Conservation (phyloP, 2,797 vertebrate species). For the Champsocephalus esox region DNA sequence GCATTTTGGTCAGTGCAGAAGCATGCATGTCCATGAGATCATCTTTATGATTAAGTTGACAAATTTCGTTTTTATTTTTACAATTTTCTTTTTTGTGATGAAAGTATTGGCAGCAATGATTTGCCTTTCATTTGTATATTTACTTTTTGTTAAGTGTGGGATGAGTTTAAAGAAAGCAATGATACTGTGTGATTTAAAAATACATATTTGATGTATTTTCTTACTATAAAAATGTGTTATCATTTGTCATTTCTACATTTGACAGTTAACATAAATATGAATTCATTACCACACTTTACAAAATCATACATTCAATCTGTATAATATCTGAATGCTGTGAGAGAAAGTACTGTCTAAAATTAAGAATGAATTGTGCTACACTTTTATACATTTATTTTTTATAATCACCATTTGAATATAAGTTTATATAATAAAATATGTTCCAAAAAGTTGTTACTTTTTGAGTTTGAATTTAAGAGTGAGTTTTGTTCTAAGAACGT, state of each 20-base stretch:
- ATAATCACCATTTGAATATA: conserved; percentile 31
- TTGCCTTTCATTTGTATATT: not conserved
- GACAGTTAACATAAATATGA: not conserved
- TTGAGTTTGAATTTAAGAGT: not conserved
- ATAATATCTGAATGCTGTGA: conserved; percentile 44
- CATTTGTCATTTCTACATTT: not conserved
- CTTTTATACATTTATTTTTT: conserved; percentile 52
- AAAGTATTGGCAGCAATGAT: not conserved
- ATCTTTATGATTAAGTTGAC: conserved; percentile 6
- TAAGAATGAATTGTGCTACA: conserved; percentile 6
- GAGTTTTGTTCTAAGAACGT: not conserved
- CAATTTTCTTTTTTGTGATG: not conserved
- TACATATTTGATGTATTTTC: not conserved
- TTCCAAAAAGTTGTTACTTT: conserved; percentile 7
- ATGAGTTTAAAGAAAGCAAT: not conserved
- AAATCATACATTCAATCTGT: conserved; percentile 13
- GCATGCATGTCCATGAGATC: not conserved
- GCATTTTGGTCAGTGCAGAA: conserved; percentile 23
- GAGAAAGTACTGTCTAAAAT: conserved; percentile 24
- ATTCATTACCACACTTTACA: not conserved
- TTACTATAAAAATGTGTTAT: not conserved
- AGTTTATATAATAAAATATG: conserved; percentile 53
- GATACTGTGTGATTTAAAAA: conserved; percentile 8
- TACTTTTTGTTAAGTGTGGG: conserved; percentile 3
- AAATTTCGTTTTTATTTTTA: conserved; percentile 4